Conservation (phyloP, 1,140 invertebrate genomes). For the Eulimnadia texana region DNA sequence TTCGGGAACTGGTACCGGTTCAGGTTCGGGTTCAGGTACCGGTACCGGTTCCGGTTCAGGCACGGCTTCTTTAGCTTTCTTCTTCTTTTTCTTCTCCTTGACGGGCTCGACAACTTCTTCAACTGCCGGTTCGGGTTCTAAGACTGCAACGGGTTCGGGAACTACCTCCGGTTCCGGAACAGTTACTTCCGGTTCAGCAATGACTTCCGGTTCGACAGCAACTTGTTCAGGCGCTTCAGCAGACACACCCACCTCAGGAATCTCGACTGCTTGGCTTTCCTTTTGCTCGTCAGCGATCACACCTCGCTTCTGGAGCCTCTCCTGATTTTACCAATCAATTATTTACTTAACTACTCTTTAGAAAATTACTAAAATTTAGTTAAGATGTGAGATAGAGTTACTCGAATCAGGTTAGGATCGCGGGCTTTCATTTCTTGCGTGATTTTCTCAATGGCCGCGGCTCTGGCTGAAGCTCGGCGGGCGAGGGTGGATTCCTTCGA, state of each 20-base stretch:
- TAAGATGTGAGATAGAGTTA: neutral
- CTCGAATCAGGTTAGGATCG: neutral
- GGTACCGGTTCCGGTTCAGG: slow-evolving; percentile 7
- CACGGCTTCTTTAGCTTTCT: neutral
- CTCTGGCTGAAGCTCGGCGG: neutral
- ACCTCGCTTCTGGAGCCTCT: neutral
- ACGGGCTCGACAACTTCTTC: neutral
- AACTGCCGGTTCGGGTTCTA: neutral
- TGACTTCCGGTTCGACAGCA: neutral
- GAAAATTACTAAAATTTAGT: neutral
- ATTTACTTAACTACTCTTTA: neutral
- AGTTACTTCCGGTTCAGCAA: neutral
- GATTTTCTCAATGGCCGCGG: neutral
- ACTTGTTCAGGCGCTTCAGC: neutral
- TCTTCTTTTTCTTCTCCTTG: neutral
- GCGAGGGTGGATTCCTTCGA: neutral
- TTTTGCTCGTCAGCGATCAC: neutral
- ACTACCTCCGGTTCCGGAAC: neutral
- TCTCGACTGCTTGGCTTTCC: neutral
- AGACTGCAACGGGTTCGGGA: neutral
- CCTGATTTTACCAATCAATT: neutral
- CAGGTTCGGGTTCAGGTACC: slow-evolving; percentile 9
- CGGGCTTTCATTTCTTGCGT: neutral
- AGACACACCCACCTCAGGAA: neutral
- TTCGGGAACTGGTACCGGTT: slow-evolving; percentile 5